Evolutionary conservation across 2,888 invertebrate species (phyloP), one percentile per base, ranked within the genome.

Genomic region (Mythimna impura): DNA sequence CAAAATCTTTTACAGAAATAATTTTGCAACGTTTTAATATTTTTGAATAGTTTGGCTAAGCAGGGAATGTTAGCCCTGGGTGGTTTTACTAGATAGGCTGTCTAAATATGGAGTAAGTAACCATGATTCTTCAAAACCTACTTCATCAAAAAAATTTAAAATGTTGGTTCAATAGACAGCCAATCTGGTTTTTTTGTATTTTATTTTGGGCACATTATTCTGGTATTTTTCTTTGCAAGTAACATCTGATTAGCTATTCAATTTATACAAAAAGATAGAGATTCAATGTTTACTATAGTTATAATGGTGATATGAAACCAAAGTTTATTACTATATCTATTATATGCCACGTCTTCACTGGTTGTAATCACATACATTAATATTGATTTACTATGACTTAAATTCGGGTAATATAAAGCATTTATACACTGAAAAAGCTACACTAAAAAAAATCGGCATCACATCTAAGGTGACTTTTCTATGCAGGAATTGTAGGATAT

Each of bases 401-500:
- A 65, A 55, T 77, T 80, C 58, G 67, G 74, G 71, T 83, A 79
- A 68, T 68, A 73, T 79, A 78, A 72, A 86, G 76, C 81, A 78
- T 85, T 79, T 86, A 84, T 83, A 85, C 87, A 87, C 68, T 64
- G 70, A 76, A 84, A 66, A 72, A 70, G 63, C 72, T 79, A 58
- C 77, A 70, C 58, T 78, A 78, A 75, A 78, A n/a, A 78, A 70
- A 78, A 76, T 67, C 66, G 69, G 60, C 73, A 74, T 82, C 81
- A 84, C 77, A 60, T 80, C 70, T 66, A 83, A 81, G 78, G 78
- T 80, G 77, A 77, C 61, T 82, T 71, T 69, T 71, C 71, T 70
- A 86, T 87, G 83, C 81, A 84, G 83, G 74, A 82, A 86, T 80
- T 88, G 88, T 85, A 87, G 83, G 82, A 87, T 81, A 88, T 86